phyloP scores from a whole-genome alignment of 2,797 vertebrate species.

The Onychomys leucogaster region DNA sequence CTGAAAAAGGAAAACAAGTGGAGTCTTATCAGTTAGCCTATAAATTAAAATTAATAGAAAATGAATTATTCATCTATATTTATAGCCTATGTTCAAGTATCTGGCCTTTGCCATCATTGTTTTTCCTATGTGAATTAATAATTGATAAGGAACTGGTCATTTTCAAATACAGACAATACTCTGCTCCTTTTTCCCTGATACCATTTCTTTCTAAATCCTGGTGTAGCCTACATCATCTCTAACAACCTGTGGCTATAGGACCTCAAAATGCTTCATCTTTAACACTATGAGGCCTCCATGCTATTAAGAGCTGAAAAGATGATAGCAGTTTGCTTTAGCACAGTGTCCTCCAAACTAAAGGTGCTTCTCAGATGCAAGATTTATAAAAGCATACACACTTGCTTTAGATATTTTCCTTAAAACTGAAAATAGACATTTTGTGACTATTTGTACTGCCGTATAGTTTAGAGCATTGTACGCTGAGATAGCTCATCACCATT shows the following conservation, averaged over 20 bases:
- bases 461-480: not conserved
- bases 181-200: not conserved
- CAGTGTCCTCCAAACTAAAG: conserved; percentile 19
- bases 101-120: conserved; percentile 69
- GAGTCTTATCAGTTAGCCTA: conserved; percentile 53
- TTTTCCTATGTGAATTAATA: conserved; percentile 78
- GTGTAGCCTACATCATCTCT: not conserved
- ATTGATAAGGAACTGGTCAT: conserved; percentile 65
- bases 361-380: not conserved
- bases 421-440: conserved; percentile 48
- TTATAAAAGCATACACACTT: not conserved
- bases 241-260: not conserved
- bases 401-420: not conserved
- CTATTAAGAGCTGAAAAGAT: conserved; percentile 2
- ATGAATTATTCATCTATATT: conserved; percentile 79
- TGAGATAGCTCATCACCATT: not conserved
- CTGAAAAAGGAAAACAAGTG: conserved; percentile 6
- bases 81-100: conserved; percentile 66
- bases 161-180: conserved; percentile 64
- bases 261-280: conserved; percentile 46
- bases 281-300: not conserved
- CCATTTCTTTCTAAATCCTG: not conserved
- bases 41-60: conserved; percentile 82
- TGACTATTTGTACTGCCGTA: conserved; percentile 4
- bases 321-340: conserved; percentile 36